These are phyloP conservation scores for Cassiopea xamachana DNA, from an alignment of 30 jellyfish, hydroid and myxozoan species.

Conservation along the genomic window DNA sequence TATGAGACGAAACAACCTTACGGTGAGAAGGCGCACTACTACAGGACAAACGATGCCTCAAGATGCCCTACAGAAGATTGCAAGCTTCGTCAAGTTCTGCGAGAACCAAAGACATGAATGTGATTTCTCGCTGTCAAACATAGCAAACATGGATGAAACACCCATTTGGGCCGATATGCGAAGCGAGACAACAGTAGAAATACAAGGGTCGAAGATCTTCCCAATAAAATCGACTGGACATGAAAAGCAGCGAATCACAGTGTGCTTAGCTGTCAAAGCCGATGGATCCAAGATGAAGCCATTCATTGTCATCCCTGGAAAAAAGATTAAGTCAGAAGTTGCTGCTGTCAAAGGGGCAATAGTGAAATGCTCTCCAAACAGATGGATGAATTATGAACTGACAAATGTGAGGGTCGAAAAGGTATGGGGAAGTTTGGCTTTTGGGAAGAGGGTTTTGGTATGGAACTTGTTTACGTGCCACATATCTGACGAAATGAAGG, in stretches of 20 bases:
- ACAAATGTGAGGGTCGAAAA: conserved; percentile 9
- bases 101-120: conserved; percentile 31
- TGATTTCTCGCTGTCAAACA: conserved; percentile 48
- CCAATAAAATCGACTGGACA: conserved; percentile 23
- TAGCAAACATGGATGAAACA: conserved; percentile 61
- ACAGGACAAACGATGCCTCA: conserved; percentile 56
- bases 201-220: conserved; percentile 25
- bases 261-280: conserved; percentile 24
- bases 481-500: conserved; percentile 16
- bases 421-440: conserved; percentile 30
- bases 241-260: conserved; percentile 19
- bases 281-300: conserved; percentile 3
- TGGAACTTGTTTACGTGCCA: conserved; percentile 20
- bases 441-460: conserved; percentile 26
- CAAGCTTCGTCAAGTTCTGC: conserved; percentile 46
- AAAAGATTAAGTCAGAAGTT: conserved; percentile 21
- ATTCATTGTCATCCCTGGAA: conserved; percentile 23
- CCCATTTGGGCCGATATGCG: conserved; percentile 63
- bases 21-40: conserved; percentile 49
- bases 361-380: conserved; percentile 15
- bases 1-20: conserved; percentile 37
- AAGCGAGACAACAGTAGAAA: conserved; percentile 44
- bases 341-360: conserved; percentile 48
- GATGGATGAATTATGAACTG: conserved; percentile 39
- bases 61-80: background rate